Percentiles rank a stretch among this genome's conserved stretches.
These are phyloP conservation scores for Engraulis encrasicolus DNA, from an alignment of 2,113 vertebrate species.

Conservation along the genomic window DNA sequence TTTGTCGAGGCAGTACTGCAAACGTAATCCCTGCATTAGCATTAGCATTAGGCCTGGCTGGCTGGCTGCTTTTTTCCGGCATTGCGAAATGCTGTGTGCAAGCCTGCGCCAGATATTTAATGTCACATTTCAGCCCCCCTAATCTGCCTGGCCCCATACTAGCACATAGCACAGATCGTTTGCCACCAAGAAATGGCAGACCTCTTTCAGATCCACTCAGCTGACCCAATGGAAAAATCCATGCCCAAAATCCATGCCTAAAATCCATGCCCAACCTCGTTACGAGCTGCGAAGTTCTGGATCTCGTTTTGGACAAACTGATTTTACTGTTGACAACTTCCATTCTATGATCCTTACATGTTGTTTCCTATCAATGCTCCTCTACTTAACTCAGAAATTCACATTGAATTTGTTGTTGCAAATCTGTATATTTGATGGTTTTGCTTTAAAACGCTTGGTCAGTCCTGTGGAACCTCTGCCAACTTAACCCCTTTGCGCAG, in stretches of 20 bases:
- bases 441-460: too few relatives aligned
- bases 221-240: neutral
- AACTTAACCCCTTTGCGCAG: neutral
- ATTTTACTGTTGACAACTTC: neutral
- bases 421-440: too few relatives aligned
- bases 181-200: neutral
- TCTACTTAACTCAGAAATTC: neutral
- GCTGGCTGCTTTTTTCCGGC: neutral
- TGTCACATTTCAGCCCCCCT: neutral
- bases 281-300: neutral
- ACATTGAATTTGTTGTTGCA: neutral
- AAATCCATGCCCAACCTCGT: neutral
- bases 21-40: neutral
- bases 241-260: too few relatives aligned
- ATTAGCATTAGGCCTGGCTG: too few relatives aligned
- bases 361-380: neutral
- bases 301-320: neutral
- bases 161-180: too few relatives aligned
- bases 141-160: too few relatives aligned
- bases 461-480: too few relatives aligned
- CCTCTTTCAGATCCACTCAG: neutral
- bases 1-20: neutral
- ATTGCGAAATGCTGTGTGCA: neutral
- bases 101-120: neutral
- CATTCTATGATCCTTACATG: neutral